Evolutionary conservation across 1,140 invertebrate genomes (phyloP), one percentile per base, ranked within the genome.

Genomic region (Achatina immaculata): DNA sequence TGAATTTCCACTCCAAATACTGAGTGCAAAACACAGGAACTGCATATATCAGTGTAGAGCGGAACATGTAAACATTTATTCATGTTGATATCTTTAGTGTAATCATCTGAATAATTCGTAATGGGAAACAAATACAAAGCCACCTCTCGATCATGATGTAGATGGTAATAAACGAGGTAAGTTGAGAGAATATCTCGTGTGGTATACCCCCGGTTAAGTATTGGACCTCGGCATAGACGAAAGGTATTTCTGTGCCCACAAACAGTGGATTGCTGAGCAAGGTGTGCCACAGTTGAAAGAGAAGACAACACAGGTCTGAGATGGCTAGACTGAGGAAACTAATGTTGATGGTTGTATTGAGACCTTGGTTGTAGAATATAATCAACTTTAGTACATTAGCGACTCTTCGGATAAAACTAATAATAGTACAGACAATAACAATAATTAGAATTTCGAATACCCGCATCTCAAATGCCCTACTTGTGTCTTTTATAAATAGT

Each of bases 311-410:
- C 1, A 62, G 28, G 28, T 62, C 58, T 62, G 58, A 21, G 28
- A 62, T 19, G 4, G n/a, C 58, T 3, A 62, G n/a, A 16, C n/a
- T 6, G 58, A 62, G 31, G 58, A 62, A 62, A 62, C n/a, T 62
- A 62, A 62, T 62, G 58, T 62, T 62, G n/a, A 62, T 62, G 58
- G n/a, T 62, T 62, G 58, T 31, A 9, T 62, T 28, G 4, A 62
- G 58, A 28, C 58, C 58, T 62, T 62, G 58, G 6, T 9, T 62
- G 21, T 62, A 62, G 31, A 62, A 62, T 34, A 62, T 55, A 55
- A 62, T 51, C 4, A 76, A 14, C 48, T 58, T 76, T 34, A 58
- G 4, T 21, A 62, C 38, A 34, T 76, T 76, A 28, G 48, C 31
- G n/a, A 76, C 16, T 19, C 14, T 62, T 7, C 74, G 48, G 55